Evolutionary conservation across 2,113 vertebrate species (phyloP).

Genomic region (Toxotes chatareus): DNA sequence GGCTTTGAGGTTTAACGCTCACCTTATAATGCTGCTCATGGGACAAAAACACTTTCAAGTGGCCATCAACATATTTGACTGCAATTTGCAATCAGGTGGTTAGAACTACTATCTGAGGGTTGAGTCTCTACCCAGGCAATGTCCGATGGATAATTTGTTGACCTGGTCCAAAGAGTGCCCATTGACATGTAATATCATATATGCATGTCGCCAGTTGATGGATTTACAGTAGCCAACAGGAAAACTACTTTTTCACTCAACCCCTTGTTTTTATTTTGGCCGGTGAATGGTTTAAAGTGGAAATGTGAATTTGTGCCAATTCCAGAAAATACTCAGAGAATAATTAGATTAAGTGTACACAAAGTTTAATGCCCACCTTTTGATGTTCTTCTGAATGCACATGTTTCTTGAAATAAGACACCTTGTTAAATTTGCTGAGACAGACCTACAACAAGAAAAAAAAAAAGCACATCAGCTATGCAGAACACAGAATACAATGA

Average conservation of each 20-base stretch:
- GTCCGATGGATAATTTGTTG: too few species aligned
- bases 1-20: not conserved
- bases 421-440: rapidly evolving
- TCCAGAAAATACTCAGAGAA: too few species aligned
- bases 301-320: not conserved
- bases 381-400: not conserved
- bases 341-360: not conserved
- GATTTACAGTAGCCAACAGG: not conserved
- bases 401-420: slow-evolving; percentile 19
- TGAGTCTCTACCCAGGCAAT: too few species aligned
- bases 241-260: too few species aligned
- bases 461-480: not conserved
- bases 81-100: not conserved
- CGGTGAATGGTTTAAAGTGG: too few species aligned
- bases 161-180: too few species aligned
- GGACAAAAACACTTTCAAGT: not conserved
- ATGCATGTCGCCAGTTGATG: too few species aligned
- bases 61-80: not conserved
- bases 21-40: not conserved
- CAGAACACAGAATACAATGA: not conserved
- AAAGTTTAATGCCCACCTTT: slow-evolving; percentile 33
- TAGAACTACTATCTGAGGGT: not conserved
- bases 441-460: slow-evolving; percentile 54
- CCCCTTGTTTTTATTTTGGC: too few species aligned
- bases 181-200: too few species aligned